Conservation (phyloP, 2,888 invertebrate species). For the Acanthoscelides obtectus region DNA sequence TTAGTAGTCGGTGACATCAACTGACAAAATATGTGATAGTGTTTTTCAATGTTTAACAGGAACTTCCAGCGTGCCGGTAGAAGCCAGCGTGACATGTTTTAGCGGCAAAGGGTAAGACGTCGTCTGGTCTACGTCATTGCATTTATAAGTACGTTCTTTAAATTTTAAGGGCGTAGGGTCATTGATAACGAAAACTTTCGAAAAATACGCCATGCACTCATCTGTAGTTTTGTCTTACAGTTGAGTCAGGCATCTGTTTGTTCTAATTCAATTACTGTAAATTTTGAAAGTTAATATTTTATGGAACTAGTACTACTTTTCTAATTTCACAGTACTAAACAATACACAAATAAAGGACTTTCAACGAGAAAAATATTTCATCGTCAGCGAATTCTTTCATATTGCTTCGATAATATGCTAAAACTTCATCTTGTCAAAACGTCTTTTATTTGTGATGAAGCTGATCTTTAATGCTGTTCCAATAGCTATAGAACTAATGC, state of each 20-base stretch:
- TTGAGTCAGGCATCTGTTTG: background rate
- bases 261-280: background rate
- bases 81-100: constrained; percentile 55
- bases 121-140: constrained; percentile 51
- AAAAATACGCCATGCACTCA: background rate
- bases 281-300: background rate
- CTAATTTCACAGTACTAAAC: too few species aligned
- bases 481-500: background rate
- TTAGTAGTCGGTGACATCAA: too few species aligned
- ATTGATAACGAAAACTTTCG: background rate
- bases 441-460: too few species aligned
- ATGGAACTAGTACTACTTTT: background rate
- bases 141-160: constrained; percentile 57
- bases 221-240: background rate
- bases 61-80: constrained; percentile 57
- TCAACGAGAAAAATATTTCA: too few species aligned
- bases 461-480: too few species aligned
- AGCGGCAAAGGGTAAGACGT: constrained; percentile 47
- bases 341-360: too few species aligned
- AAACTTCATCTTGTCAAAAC: too few species aligned
- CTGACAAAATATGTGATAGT: too few species aligned
- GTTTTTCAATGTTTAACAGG: constrained; percentile 50
- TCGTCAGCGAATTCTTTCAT: too few species aligned
- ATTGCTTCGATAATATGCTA: too few species aligned
- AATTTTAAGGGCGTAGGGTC: constrained; percentile 42